phyloP scores from a whole-genome alignment of 2,888 invertebrate genomes.

The Campoplex capitator region DNA sequence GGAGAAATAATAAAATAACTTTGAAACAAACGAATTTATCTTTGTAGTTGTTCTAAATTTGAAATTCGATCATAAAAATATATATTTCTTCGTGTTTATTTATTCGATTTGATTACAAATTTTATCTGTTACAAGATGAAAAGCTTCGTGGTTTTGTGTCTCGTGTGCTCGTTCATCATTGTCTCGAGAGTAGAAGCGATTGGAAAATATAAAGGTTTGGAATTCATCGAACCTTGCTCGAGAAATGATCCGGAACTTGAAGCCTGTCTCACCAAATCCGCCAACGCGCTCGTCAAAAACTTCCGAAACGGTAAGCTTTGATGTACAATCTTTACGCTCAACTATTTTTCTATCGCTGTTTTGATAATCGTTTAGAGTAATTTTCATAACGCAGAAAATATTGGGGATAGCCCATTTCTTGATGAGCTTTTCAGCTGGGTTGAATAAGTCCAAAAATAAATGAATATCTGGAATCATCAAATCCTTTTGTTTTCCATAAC shows the following conservation, averaged over 20 bases:
- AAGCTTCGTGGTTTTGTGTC: slow-evolving; percentile 48
- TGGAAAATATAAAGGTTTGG: slow-evolving; percentile 81
- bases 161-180: slow-evolving; percentile 65
- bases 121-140: slow-evolving; percentile 41
- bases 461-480: no score
- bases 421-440: no score
- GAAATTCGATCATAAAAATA: background rate
- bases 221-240: slow-evolving; percentile 92
- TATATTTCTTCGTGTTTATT: background rate
- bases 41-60: background rate
- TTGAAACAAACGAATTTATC: background rate
- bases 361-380: background rate
- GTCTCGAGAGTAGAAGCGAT: slow-evolving; percentile 71
- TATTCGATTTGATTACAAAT: background rate
- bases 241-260: slow-evolving; percentile 90
- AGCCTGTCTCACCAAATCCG: slow-evolving; percentile 90
- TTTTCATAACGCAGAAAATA: no score
- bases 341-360: background rate
- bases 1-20: background rate
- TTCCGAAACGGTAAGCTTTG: slow-evolving; percentile 89
- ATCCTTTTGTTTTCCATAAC: no score
- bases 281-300: slow-evolving; percentile 90
- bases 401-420: no score
- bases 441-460: no score
- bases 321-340: background rate